Conservation (phyloP, 2,888 invertebrate species). For the Rapana venosa region DNA sequence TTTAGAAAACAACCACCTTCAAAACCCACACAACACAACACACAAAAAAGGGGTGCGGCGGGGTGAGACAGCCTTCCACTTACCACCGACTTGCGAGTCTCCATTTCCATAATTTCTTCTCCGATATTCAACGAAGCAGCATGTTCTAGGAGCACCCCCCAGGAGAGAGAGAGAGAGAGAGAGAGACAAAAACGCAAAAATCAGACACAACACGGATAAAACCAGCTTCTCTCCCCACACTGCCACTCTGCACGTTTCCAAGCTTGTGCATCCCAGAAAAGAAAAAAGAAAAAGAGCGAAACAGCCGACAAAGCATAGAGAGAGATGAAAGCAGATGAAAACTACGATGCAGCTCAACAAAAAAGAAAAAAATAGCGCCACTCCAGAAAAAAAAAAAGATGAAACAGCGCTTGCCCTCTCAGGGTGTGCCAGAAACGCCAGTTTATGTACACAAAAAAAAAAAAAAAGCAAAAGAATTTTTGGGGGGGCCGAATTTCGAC, state of each 20-base stretch:
- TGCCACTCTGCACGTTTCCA: background rate
- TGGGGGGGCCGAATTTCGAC: no score
- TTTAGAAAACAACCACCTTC: no score
- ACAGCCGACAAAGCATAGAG: background rate
- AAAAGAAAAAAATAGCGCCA: background rate
- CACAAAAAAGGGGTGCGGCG: background rate
- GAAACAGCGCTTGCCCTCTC: background rate
- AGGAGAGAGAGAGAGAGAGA: no score
- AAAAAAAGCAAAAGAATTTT: no score
- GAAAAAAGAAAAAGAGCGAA: background rate
- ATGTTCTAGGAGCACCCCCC: conserved; percentile 16
- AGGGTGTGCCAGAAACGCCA: no score
- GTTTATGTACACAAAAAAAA: no score
- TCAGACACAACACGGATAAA: background rate
- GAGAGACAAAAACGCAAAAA: conserved; percentile 21
- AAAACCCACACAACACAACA: background rate
- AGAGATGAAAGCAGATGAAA: background rate
- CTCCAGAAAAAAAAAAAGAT: background rate
- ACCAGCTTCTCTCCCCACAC: background rate
- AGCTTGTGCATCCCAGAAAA: background rate
- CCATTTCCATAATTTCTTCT: conserved; percentile 53
- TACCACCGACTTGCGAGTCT: conserved; percentile 49
- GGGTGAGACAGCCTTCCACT: conserved; percentile 33
- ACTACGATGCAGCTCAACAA: background rate
- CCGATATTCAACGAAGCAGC: conserved; percentile 46